These are phyloP conservation scores for Bothrops alternatus DNA, from an alignment of 2,797 vertebrate species.

Conservation along the genomic window DNA sequence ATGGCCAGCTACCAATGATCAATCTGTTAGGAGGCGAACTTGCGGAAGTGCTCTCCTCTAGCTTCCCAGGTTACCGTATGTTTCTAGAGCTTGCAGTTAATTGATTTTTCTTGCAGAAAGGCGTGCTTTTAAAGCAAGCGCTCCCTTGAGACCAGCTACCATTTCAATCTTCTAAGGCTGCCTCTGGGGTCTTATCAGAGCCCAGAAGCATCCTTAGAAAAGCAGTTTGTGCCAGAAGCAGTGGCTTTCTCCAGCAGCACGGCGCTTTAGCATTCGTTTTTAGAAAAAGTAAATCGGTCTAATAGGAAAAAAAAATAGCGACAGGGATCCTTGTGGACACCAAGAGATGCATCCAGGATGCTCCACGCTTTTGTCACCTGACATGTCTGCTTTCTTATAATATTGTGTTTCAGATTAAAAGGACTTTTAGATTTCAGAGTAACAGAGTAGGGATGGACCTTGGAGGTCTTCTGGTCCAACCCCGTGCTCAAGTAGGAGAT, in stretches of 20 bases:
- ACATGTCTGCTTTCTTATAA: neutral
- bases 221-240: neutral
- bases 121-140: neutral
- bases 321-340: neutral
- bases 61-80: neutral
- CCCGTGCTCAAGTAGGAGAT: neutral
- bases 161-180: neutral
- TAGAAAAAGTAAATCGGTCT: neutral
- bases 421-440: neutral
- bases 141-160: neutral
- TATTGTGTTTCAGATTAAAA: neutral
- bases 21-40: neutral
- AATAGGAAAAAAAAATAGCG: neutral
- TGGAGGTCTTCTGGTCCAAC: neutral
- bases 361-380: neutral
- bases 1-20: neutral
- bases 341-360: neutral
- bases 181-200: neutral
- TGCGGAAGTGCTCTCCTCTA: neutral
- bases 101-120: neutral
- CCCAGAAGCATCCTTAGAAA: neutral
- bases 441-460: neutral
- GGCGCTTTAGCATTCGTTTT: neutral
- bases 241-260: neutral
- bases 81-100: neutral